These are phyloP conservation scores for Acanthiza pusilla DNA, from an alignment of 2,797 vertebrate genomes.

Conservation along the genomic window DNA sequence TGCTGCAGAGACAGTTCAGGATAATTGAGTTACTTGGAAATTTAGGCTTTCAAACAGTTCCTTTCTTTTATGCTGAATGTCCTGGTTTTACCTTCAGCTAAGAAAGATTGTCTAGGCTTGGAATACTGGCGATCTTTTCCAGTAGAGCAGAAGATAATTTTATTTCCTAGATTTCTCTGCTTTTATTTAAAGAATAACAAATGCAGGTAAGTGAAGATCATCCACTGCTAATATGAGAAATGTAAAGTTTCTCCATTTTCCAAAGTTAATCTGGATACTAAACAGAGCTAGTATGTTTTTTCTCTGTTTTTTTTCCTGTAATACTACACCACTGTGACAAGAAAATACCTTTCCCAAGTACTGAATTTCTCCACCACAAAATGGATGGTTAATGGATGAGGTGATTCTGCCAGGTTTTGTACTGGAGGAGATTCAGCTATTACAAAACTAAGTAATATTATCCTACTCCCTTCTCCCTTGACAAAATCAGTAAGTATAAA, in stretches of 20 bases:
- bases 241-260: background rate
- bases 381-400: background rate
- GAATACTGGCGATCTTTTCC: background rate
- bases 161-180: background rate
- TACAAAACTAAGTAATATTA: background rate
- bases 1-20: background rate
- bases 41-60: background rate
- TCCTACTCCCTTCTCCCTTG: background rate
- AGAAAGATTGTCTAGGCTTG: background rate
- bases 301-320: background rate
- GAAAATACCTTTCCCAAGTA: background rate
- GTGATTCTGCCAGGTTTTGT: background rate
- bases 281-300: background rate
- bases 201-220: background rate
- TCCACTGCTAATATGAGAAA: background rate
- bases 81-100: background rate
- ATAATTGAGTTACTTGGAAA: background rate
- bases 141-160: background rate
- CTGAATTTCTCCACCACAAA: background rate
- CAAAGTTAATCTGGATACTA: background rate
- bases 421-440: background rate
- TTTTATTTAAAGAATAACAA: background rate
- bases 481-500: background rate
- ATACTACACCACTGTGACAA: background rate
- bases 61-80: background rate